Base-by-base conservation (phyloP, 2,888 invertebrate genomes). In the Folsomia candida region DNA sequence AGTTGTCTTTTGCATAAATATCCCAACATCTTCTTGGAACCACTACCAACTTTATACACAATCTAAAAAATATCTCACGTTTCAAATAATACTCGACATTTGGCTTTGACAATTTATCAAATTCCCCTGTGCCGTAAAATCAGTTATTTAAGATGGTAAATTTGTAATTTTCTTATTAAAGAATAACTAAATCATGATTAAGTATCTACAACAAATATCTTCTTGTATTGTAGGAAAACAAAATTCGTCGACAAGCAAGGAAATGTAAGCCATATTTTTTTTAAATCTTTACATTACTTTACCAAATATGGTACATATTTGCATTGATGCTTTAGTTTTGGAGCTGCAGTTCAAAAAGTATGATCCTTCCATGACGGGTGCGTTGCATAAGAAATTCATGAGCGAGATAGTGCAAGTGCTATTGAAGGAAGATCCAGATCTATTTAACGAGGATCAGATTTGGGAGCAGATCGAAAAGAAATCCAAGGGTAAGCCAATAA, bases 171-270 rank as follows among this genome's bases (percentile, higher is more conserved):
- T n/a, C n/a, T n/a, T n/a, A n/a, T n/a, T n/a, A n/a, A n/a, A n/a
- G n/a, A n/a, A n/a, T n/a, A n/a, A n/a, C n/a, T n/a, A n/a, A n/a
- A n/a, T n/a, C n/a, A n/a, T n/a, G n/a, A n/a, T n/a, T n/a, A n/a
- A n/a, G n/a, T n/a, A n/a, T n/a, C n/a, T n/a, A n/a, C n/a, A n/a
- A n/a, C n/a, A n/a, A n/a, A n/a, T n/a, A 37, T 37, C 14, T 37
- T 37, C 14, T 37, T 37, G 37, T 9, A 37, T 14, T 4, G 29
- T 47, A 75, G 75, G 75, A 75, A 70, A 75, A 72, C 72, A 75
- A 75, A 70, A 70, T 75, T 59, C 27, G 72, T 60, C 66, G 75
- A 22, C 70, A 75, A 72, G 75, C 75, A 28, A 69, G 72, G 51
- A 28, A 57, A 67, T 75, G 74, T 74, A 72, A 74, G 72, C 63